A percentile compares a stretch with the other conserved stretches of the same genome.
phyloP scores from a whole-genome alignment of 2,113 vertebrate species.

The Baryphthengus martii region DNA sequence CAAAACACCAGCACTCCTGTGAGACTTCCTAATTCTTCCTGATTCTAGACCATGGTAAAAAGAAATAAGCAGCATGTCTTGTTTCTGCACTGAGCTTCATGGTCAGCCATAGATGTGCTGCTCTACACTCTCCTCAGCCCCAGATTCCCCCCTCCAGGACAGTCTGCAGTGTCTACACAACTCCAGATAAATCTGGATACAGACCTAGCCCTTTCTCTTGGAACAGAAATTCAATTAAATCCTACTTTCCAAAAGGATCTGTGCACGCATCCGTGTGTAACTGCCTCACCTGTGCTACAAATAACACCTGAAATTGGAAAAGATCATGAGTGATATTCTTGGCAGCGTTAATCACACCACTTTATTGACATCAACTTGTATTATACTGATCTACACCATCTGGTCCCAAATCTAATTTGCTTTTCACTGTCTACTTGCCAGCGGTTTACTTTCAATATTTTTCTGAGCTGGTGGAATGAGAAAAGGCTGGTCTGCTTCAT shows the following conservation, averaged over 20 bases:
- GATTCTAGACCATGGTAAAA: not conserved
- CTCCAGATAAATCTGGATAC: not conserved
- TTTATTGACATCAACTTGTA: constrained; percentile 59
- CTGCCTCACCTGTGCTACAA: constrained; percentile 48
- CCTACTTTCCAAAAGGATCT: not conserved
- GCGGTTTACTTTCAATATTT: constrained; percentile 35
- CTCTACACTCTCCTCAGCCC: not conserved
- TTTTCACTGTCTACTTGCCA: constrained; percentile 58
- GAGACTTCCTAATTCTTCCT: not conserved
- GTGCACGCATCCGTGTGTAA: not conserved
- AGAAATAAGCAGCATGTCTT: not conserved
- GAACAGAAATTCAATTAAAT: not conserved
- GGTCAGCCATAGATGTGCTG: not conserved
- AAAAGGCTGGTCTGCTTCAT: constrained; percentile 50
- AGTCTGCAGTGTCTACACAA: not conserved
- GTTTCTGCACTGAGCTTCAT: not conserved
- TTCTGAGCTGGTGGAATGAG: constrained; percentile 45
- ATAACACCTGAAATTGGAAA: constrained; percentile 54
- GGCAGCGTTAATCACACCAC: constrained; percentile 41
- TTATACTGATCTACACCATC: constrained; percentile 65
- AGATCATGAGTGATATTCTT: constrained; percentile 38
- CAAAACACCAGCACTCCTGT: not conserved
- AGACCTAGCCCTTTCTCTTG: not conserved
- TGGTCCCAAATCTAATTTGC: constrained; percentile 62
- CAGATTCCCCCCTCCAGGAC: not conserved